These are phyloP conservation scores for Listrodromus nycthemerus DNA, from an alignment of 2,888 invertebrate genomes.

Conservation along the genomic window DNA sequence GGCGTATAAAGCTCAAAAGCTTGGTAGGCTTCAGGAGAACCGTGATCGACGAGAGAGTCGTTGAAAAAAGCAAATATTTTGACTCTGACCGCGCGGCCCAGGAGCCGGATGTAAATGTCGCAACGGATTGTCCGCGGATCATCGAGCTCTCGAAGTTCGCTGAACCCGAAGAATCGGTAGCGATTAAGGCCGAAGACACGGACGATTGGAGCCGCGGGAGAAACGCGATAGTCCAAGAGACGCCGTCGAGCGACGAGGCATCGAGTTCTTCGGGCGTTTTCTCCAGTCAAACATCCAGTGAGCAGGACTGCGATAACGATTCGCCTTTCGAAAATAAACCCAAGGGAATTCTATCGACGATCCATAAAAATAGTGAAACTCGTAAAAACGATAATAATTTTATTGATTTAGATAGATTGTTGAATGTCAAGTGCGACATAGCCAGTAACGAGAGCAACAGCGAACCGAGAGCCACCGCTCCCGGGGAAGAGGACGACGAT, in stretches of 20 bases:
- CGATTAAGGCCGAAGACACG: not conserved
- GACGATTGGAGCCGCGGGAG: not conserved
- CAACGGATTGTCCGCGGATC: not conserved
- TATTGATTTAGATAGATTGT: slow-evolving; percentile 34
- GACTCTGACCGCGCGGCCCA: slow-evolving; percentile 46
- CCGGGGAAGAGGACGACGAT: not conserved
- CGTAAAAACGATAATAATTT: slow-evolving; percentile 42
- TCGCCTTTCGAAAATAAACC: slow-evolving; percentile 10
- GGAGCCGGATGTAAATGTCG: slow-evolving; percentile 31
- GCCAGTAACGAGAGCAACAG: not conserved
- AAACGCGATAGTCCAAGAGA: slow-evolving; percentile 30
- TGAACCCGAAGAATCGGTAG: not conserved
- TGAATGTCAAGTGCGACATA: slow-evolving; percentile 31
- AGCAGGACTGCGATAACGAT: slow-evolving; percentile 12
- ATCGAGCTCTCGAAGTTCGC: not conserved
- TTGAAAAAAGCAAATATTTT: slow-evolving; percentile 80
- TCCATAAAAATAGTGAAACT: not conserved
- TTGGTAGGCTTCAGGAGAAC: slow-evolving; percentile 75
- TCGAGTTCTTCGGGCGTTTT: slow-evolving; percentile 56
- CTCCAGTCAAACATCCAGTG: slow-evolving; percentile 28
- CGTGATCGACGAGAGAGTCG: slow-evolving; percentile 75
- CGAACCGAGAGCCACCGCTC: not conserved
- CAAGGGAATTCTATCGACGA: slow-evolving; percentile 8
- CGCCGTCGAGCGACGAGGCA: slow-evolving; percentile 32
- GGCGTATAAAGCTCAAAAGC: slow-evolving; percentile 72